These are phyloP conservation scores for Drosophila albomicans DNA, from an alignment of 1,140 invertebrate genomes.

Conservation along the genomic window DNA sequence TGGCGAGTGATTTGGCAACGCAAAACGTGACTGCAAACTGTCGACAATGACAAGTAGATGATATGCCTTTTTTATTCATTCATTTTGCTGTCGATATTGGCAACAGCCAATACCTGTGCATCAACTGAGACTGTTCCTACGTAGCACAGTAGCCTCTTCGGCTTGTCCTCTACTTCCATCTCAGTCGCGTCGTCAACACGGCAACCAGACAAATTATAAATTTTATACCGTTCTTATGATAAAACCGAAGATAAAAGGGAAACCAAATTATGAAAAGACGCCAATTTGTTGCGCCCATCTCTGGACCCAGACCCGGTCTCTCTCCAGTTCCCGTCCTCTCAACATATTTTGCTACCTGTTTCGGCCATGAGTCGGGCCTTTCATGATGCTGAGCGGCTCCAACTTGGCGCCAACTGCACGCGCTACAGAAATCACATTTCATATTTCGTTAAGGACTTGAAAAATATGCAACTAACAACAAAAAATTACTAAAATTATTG, in stretches of 20 bases:
- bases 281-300: slow-evolving; percentile 50
- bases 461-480: slow-evolving; percentile 1
- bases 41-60: slow-evolving; percentile 26
- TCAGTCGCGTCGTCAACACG: slow-evolving; percentile 6
- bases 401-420: slow-evolving; percentile 71
- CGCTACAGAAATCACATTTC: slow-evolving; percentile 26
- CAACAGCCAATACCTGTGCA: not conserved
- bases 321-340: no score
- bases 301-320: not conserved
- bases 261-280: slow-evolving; percentile 69
- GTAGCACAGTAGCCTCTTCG: slow-evolving; percentile 65
- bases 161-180: slow-evolving; percentile 12
- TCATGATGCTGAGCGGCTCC: slow-evolving; percentile 48
- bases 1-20: slow-evolving; percentile 7
- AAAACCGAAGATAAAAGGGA: slow-evolving; percentile 38
- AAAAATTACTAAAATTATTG: not conserved
- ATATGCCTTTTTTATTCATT: slow-evolving; percentile 33
- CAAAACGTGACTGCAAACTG: slow-evolving; percentile 46
- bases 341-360: slow-evolving; percentile 25
- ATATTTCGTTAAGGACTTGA: slow-evolving; percentile 17
- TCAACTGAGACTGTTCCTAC: slow-evolving; percentile 33
- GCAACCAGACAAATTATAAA: slow-evolving; percentile 71
- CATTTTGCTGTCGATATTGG: slow-evolving; percentile 3
- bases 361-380: slow-evolving; percentile 27
- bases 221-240: slow-evolving; percentile 41